Percentiles rank a stretch among this genome's conserved stretches.
phyloP scores from a whole-genome alignment of 2,888 invertebrate species.

The Phasia obesa region DNA sequence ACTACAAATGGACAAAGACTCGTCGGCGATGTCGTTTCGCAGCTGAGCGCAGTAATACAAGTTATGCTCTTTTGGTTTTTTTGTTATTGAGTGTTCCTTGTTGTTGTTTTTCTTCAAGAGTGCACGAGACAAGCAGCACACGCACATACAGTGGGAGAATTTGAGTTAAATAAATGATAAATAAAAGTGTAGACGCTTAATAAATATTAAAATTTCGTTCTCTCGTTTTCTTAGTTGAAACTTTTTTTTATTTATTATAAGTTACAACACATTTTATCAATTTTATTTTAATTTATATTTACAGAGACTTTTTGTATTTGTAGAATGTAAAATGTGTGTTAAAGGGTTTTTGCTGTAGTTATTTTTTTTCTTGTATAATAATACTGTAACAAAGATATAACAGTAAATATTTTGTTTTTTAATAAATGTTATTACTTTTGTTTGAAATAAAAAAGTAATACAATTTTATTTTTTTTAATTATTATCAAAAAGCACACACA shows the following conservation, averaged over 20 bases:
- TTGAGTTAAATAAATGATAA: constrained; percentile 58
- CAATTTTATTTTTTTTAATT: no score
- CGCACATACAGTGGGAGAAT: constrained; percentile 20
- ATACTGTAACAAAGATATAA: constrained; percentile 54
- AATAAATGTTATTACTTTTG: constrained; percentile 21
- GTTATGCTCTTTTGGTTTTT: constrained; percentile 33
- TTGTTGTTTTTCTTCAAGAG: constrained; percentile 11
- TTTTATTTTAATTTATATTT: constrained; percentile 61
- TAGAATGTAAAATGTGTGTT: background rate
- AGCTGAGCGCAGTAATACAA: constrained; percentile 42
- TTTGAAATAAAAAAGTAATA: background rate
- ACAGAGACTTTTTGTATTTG: constrained; percentile 33
- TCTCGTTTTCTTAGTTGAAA: constrained; percentile 9
- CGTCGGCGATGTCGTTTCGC: constrained; percentile 52
- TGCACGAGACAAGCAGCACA: background rate
- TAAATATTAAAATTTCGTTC: constrained; percentile 25
- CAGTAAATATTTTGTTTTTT: constrained; percentile 37
- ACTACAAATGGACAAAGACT: constrained; percentile 35
- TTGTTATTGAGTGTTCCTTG: constrained; percentile 34
- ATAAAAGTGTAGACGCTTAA: constrained; percentile 51
- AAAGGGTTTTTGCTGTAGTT: background rate
- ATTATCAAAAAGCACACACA: no score
- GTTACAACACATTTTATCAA: constrained; percentile 62
- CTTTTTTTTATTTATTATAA: constrained; percentile 45
- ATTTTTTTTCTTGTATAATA: constrained; percentile 9